Evolutionary conservation across 2,797 vertebrate genomes (phyloP).

Genomic region (Prunella strophiata): DNA sequence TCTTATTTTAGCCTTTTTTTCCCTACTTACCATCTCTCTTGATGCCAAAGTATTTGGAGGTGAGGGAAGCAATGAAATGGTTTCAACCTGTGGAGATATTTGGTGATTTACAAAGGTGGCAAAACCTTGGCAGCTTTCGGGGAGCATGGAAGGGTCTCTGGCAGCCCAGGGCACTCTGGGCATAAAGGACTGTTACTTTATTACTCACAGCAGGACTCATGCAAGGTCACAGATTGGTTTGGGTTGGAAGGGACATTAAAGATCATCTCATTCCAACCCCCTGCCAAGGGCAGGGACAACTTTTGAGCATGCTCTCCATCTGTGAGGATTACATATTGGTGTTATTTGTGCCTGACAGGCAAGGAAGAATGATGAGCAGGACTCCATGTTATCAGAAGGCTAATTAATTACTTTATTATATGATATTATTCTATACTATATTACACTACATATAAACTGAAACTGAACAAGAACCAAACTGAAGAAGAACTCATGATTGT

Average conservation of each 20-base stretch:
- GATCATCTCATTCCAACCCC: not conserved
- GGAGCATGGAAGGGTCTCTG: not conserved
- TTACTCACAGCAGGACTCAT: not conserved
- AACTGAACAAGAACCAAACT: too few species aligned
- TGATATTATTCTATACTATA: too few species aligned
- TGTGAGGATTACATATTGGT: not conserved
- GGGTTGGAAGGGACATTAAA: not conserved
- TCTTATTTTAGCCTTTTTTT: not conserved
- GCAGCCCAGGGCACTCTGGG: not conserved
- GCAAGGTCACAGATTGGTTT: not conserved
- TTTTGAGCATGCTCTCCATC: rapidly evolving
- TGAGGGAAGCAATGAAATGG: not conserved
- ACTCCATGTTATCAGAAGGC: too few species aligned
- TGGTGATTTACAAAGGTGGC: not conserved
- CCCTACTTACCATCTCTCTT: not conserved
- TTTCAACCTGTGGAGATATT: not conserved
- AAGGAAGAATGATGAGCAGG: too few species aligned
- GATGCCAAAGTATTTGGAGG: not conserved
- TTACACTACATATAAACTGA: too few species aligned
- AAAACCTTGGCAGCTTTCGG: not conserved
- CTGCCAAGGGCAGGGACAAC: not conserved
- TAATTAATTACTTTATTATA: too few species aligned
- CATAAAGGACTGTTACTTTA: not conserved
- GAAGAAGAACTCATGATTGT: too few species aligned
- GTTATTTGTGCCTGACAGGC: too few species aligned